Evolutionary conservation across 2,113 vertebrate species (phyloP).

Genomic region (Aphelocoma coerulescens): DNA sequence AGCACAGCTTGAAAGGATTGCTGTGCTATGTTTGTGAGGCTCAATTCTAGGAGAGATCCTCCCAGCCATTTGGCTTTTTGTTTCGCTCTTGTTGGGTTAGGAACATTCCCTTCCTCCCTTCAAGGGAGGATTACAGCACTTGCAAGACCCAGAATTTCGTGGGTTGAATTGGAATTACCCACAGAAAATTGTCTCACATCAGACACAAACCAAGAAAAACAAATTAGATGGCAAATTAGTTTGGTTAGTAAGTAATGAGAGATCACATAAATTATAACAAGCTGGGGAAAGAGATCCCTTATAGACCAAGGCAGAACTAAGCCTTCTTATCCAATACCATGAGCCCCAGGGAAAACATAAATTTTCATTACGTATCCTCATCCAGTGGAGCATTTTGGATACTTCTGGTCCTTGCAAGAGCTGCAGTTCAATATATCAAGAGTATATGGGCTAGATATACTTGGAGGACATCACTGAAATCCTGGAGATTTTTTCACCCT

Average conservation of each 20-base stretch:
- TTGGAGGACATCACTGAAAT: neutral
- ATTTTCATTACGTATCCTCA: neutral
- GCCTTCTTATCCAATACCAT: neutral
- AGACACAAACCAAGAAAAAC: neutral
- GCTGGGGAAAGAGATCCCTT: neutral
- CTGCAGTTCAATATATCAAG: neutral
- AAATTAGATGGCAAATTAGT: neutral
- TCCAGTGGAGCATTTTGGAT: neutral
- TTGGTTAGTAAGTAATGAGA: neutral
- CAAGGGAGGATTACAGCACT: neutral
- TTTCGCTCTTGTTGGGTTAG: neutral
- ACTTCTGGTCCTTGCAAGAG: neutral
- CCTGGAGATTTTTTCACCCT: neutral
- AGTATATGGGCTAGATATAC: neutral
- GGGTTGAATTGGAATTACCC: neutral
- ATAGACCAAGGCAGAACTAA: neutral
- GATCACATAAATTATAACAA: neutral
- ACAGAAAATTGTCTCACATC: neutral
- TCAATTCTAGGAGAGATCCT: neutral
- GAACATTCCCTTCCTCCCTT: neutral
- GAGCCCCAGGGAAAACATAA: neutral
- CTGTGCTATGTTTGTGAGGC: neutral
- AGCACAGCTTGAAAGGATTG: neutral
- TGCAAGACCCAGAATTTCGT: neutral
- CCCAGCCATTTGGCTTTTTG: neutral